Conservation (phyloP, 2,888 invertebrate genomes). For the Panorpa germanica region DNA sequence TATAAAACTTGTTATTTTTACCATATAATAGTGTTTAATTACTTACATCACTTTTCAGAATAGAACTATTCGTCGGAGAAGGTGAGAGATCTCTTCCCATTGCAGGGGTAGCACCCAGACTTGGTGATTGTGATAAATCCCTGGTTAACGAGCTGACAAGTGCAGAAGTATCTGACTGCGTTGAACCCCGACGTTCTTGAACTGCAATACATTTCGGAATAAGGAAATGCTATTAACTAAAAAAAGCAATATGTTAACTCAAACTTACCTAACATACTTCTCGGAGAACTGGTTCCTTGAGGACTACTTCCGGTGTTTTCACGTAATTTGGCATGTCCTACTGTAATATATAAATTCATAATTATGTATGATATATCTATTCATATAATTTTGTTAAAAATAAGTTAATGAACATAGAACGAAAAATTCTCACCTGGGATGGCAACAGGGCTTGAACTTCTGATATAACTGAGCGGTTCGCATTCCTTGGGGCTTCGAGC, state of each 20-base stretch:
- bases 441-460: slow-evolving; percentile 38
- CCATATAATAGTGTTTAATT: no score
- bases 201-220: no score
- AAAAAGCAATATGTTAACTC: no score
- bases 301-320: no score
- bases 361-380: background rate
- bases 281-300: no score
- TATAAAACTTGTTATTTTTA: no score
- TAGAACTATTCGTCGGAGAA: slow-evolving; percentile 31
- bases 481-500: slow-evolving; percentile 30
- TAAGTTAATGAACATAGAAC: no score
- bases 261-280: no score
- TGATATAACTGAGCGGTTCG: slow-evolving; percentile 28
- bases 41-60: no score
- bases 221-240: slow-evolving; percentile 1
- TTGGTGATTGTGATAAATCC: slow-evolving; percentile 38
- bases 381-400: background rate
- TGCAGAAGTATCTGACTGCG: slow-evolving; percentile 36
- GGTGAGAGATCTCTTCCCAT: slow-evolving; percentile 30
- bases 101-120: slow-evolving; percentile 25
- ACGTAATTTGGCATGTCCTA: no score
- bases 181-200: no score
- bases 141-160: slow-evolving; percentile 38
- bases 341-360: no score
- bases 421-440: slow-evolving; percentile 31